These are phyloP conservation scores for Thereva unica DNA, from an alignment of 2,888 invertebrate species.

Conservation along the genomic window DNA sequence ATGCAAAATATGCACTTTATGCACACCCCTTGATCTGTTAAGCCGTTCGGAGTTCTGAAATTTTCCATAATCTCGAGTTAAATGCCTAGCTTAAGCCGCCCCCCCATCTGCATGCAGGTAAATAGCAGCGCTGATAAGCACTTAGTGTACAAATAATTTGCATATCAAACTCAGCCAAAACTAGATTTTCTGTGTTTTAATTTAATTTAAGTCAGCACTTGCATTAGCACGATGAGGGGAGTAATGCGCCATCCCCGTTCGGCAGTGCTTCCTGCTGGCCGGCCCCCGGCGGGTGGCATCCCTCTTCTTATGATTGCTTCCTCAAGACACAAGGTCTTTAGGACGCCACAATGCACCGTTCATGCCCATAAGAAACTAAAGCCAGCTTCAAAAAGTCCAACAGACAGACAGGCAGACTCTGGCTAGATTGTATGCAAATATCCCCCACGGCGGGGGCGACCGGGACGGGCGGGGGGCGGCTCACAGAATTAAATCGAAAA, in stretches of 20 bases:
- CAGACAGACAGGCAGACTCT: slow-evolving; percentile 1
- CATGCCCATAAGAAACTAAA: not conserved
- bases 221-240: not conserved
- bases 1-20: too few species aligned
- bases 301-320: slow-evolving; percentile 5
- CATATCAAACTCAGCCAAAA: slow-evolving; percentile 34
- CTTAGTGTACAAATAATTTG: slow-evolving; percentile 35
- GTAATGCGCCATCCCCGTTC: too few species aligned
- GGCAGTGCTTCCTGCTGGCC: not conserved
- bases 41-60: too few species aligned
- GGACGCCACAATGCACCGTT: slow-evolving; percentile 7
- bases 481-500: slow-evolving; percentile 5
- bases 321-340: not conserved
- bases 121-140: slow-evolving; percentile 11
- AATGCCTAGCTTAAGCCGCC: too few species aligned
- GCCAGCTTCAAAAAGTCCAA: not conserved
- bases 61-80: too few species aligned
- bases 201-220: slow-evolving; percentile 35
- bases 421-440: not conserved
- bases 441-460: too few species aligned
- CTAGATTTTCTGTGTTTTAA: slow-evolving; percentile 30
- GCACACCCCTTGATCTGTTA: too few species aligned
- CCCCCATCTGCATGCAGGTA: not conserved
- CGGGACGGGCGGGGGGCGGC: not conserved
- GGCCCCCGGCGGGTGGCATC: not conserved